Evolutionary conservation across 92 coral and sea anemone genomes (phyloP).

Genomic region (Phymanthus crucifer): DNA sequence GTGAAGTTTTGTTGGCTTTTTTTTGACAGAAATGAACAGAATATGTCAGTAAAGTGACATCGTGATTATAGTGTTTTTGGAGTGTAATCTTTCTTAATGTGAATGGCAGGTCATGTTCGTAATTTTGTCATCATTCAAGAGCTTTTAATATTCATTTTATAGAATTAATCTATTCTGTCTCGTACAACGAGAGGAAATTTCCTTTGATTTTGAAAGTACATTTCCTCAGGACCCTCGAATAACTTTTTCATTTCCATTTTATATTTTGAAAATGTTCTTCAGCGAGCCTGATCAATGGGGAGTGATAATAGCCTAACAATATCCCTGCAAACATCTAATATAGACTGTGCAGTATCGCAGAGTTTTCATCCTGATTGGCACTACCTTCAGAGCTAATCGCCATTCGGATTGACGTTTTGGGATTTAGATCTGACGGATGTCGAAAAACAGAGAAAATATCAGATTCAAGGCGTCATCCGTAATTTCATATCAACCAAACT

Average conservation of each 20-base stretch:
- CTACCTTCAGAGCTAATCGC: slow-evolving; percentile 9
- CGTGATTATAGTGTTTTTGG: background rate
- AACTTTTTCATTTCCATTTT: background rate
- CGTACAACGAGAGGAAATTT: background rate
- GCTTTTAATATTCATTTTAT: background rate
- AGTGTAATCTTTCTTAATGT: background rate
- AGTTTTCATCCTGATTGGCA: slow-evolving; percentile 21
- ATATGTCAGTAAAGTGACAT: background rate
- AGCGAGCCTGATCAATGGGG: background rate
- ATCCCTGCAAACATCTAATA: background rate
- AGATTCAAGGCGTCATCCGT: background rate
- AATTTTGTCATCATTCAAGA: background rate
- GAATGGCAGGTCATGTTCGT: background rate
- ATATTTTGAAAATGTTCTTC: background rate
- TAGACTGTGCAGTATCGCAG: background rate
- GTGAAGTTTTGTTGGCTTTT: background rate
- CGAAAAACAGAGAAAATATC: background rate
- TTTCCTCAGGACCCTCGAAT: background rate
- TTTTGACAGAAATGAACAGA: background rate
- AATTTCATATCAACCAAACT: background rate
- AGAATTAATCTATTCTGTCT: background rate
- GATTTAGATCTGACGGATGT: background rate
- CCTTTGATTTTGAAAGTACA: background rate
- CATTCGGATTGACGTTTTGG: slow-evolving; percentile 5
- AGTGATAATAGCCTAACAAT: background rate